Evolutionary conservation across 2,113 vertebrate species (phyloP).

Genomic region (Cryptomyrus ogoouensis): DNA sequence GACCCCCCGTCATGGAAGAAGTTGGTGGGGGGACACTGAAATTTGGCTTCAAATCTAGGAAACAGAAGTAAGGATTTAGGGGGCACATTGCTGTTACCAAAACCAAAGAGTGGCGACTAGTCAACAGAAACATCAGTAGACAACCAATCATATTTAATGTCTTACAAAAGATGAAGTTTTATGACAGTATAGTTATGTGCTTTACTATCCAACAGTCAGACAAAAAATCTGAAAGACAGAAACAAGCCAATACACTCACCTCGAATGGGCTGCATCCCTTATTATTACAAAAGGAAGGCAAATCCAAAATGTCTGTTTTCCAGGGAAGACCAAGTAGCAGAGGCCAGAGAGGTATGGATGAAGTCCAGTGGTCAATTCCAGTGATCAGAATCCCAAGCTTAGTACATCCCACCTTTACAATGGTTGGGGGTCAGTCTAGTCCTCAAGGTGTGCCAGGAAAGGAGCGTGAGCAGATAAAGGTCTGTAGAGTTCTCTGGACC

Average conservation of each 20-base stretch:
- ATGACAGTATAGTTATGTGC: background rate
- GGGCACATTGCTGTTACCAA: background rate
- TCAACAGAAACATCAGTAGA: background rate
- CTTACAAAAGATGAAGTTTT: background rate
- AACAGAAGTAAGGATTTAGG: background rate
- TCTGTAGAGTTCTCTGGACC: conserved; percentile 34
- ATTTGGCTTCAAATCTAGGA: conserved; percentile 62
- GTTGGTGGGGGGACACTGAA: conserved; percentile 54
- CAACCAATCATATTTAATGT: background rate
- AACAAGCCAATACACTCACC: conserved; percentile 44
- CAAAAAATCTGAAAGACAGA: background rate
- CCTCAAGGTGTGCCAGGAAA: conserved; percentile 12
- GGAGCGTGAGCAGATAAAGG: conserved; percentile 33
- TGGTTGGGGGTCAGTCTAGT: conserved; percentile 9
- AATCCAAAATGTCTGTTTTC: background rate
- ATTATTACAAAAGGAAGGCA: background rate
- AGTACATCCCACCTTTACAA: conserved; percentile 1
- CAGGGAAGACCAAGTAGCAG: background rate
- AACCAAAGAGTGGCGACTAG: background rate
- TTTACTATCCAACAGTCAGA: background rate
- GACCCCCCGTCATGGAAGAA: conserved; percentile 46
- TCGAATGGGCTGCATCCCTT: conserved; percentile 62
- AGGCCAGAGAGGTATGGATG: background rate
- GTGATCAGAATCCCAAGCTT: background rate
- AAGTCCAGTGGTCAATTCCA: background rate